A percentile compares a stretch with the other conserved stretches of the same genome.
Evolutionary conservation across 1,140 invertebrate species (phyloP).

Genomic region (Ceratoteleas bidentatus): DNA sequence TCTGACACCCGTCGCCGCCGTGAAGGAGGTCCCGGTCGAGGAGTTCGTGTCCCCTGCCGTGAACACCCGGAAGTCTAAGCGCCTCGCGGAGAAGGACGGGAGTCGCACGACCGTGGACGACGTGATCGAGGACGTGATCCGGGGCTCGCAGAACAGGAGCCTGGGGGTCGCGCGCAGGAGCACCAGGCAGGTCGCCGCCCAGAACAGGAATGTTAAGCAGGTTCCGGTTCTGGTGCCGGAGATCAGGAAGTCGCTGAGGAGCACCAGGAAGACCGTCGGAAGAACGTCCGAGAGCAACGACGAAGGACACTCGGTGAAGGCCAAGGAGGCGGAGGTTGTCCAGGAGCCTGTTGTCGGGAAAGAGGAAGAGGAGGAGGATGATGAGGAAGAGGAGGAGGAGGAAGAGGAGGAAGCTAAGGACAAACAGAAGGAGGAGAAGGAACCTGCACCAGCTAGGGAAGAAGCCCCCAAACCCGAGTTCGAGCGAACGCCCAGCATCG

Average conservation of each 20-base stretch:
- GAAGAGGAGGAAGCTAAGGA: conserved; percentile 49
- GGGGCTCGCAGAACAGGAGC: conserved; percentile 80
- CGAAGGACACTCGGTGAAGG: conserved; percentile 83
- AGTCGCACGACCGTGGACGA: conserved; percentile 89
- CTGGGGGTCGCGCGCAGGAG: conserved; percentile 71
- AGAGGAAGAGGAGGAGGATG: conserved; percentile 40
- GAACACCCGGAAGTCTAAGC: conserved; percentile 87
- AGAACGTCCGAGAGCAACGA: conserved; percentile 85
- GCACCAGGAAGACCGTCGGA: conserved; percentile 82
- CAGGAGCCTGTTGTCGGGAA: conserved; percentile 52
- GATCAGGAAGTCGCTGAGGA: conserved; percentile 84
- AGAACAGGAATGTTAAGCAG: conserved; percentile 60
- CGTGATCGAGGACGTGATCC: conserved; percentile 91
- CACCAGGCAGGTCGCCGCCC: conserved; percentile 74
- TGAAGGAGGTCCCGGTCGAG: no score
- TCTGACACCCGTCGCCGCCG: no score
- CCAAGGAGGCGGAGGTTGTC: conserved; percentile 67
- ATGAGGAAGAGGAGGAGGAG: not conserved
- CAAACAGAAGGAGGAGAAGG: not conserved
- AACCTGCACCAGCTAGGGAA: conserved; percentile 28
- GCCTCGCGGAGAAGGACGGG: conserved; percentile 89
- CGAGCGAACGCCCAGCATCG: conserved; percentile 20
- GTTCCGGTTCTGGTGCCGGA: conserved; percentile 74
- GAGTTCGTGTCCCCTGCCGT: no score
- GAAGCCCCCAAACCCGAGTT: conserved; percentile 45